These are phyloP conservation scores for Scatophagus argus DNA, from an alignment of 2,113 vertebrate genomes.

Conservation along the genomic window DNA sequence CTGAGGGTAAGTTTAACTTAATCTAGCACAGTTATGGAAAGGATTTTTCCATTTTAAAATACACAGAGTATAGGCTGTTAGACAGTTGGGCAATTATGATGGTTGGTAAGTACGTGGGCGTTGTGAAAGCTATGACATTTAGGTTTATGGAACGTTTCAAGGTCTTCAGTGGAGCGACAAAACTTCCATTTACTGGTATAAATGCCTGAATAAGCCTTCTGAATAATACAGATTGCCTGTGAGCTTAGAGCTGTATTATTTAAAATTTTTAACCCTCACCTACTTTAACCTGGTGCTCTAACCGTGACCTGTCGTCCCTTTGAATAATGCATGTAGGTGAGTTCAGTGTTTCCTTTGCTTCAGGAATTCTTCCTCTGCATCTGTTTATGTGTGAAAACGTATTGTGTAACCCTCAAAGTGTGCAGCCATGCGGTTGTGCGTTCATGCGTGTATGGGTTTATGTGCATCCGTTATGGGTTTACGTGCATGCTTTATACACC, in stretches of 20 bases:
- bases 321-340: constrained; percentile 48
- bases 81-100: background rate
- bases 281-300: constrained; percentile 26
- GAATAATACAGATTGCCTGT: constrained; percentile 25
- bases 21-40: background rate
- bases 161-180: constrained; percentile 15
- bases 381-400: constrained; percentile 36
- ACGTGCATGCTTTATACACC: background rate
- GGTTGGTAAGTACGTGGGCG: background rate
- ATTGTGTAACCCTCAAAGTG: constrained; percentile 2
- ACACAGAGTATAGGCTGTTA: background rate
- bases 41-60: background rate
- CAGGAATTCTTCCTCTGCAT: constrained; percentile 25
- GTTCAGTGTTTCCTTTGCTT: constrained; percentile 11
- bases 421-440: background rate
- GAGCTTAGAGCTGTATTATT: constrained; percentile 40
- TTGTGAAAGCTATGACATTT: constrained; percentile 26
- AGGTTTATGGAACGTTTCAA: constrained; percentile 35
- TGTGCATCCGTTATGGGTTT: constrained; percentile 14
- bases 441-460: constrained; percentile 24
- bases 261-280: constrained; percentile 35
- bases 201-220: constrained; percentile 42
- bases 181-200: constrained; percentile 39
- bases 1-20: constrained; percentile 88
- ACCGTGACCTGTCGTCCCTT: constrained; percentile 3